Base-by-base conservation (phyloP, 2,797 vertebrate genomes). In the Pseudomugil tenellus region DNA sequence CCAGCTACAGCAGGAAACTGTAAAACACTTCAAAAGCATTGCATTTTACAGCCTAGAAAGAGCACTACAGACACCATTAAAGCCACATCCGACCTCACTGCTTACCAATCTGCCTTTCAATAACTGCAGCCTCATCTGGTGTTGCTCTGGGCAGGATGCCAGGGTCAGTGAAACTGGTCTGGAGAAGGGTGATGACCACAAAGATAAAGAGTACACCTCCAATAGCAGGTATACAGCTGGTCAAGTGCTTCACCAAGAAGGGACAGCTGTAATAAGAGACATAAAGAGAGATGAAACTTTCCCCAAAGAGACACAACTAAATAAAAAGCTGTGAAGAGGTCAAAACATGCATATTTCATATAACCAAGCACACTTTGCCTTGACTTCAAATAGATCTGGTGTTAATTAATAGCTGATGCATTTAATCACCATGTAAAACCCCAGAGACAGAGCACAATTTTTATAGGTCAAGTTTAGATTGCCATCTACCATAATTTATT, bases 101-200 rank as follows among this genome's bases (percentile, higher is more conserved):
- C 74, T 94, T 86, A 98, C 97, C 96, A 0, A 98, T 98, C 80
- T 97, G 92, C 76, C 95, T 98, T 77, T 98, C 97, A 43, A 96
- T 91, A 77, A 97, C 95, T 0, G 96, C 95, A 0, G 96, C 97
- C 90, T 98, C 97, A 1, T 96, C 96, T 0, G 95, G 92, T 0
- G 96, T 97, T n/a, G 97, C 97, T 85, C 97, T 93, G 72, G 97
- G 97, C 76, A 98, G 92, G 88, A 98, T 98, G 2, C 97, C 97
- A 0, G 97, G 97, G 88, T 98, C 97, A 0, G 94, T 95, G 93
- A 97, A 96, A 84, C 96, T 98, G 1, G 97, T 98, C 89, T 96
- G 97, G 31, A 98, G 95, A 80, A 98, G 91, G 59, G 95, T 96
- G 93, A 96, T 93, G 92, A 98, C 84, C 90, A 97, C 97, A 51